These are phyloP conservation scores for Chaitophorus viminalis DNA, from an alignment of 2,888 invertebrate genomes.

Conservation along the genomic window DNA sequence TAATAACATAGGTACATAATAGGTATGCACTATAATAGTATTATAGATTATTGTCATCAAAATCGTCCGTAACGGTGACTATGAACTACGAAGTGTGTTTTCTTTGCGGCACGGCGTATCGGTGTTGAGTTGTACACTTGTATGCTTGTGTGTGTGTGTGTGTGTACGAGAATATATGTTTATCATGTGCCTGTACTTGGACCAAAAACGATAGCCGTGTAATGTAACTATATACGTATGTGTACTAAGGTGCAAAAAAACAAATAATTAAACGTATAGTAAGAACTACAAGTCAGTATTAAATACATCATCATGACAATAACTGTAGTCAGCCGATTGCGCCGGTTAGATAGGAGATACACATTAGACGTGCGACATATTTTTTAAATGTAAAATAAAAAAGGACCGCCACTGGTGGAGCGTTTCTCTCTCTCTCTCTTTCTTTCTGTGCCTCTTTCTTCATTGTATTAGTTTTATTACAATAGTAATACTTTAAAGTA, in stretches of 20 bases:
- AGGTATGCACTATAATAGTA: background rate
- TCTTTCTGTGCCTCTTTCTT: background rate
- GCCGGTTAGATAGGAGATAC: background rate
- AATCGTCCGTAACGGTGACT: conserved; percentile 16
- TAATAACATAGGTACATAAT: background rate
- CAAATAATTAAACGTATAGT: background rate
- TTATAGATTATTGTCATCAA: background rate
- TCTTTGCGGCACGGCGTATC: background rate
- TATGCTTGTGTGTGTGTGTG: too few relatives aligned
- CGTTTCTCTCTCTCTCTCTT: background rate
- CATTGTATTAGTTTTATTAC: background rate
- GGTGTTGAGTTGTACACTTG: background rate
- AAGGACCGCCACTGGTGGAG: background rate
- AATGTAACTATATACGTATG: background rate
- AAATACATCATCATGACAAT: background rate
- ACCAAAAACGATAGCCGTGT: background rate
- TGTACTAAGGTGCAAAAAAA: background rate
- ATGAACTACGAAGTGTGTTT: background rate
- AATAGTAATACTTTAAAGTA: background rate
- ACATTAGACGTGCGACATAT: background rate
- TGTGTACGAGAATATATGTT: background rate
- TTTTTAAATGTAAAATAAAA: background rate
- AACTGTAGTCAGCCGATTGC: background rate
- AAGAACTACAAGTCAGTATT: background rate
- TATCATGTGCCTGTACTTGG: background rate